Percentiles rank a stretch among this genome's conserved stretches.
Evolutionary conservation across 2,888 invertebrate genomes (phyloP).

Genomic region (Drosophila kambysellisi): DNA sequence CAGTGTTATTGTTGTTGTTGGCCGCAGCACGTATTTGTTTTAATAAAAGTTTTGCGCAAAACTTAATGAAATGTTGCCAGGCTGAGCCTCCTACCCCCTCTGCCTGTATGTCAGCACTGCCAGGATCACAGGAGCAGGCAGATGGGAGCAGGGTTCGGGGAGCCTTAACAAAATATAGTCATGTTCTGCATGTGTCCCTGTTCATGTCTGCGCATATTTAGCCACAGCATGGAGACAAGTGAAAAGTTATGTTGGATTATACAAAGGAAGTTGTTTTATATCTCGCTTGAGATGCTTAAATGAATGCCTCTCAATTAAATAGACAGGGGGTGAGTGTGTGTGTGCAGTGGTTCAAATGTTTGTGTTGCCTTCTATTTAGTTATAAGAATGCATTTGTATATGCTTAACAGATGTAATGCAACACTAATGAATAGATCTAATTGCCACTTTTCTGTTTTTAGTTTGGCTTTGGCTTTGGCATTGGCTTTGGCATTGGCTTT

Average conservation of each 20-base stretch:
- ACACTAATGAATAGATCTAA: conserved; percentile 71
- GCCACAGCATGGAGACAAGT: conserved; percentile 60
- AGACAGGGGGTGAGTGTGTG: conserved; percentile 29
- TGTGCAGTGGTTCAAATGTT: background rate
- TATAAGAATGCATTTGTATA: conserved; percentile 19
- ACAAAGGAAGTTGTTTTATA: conserved; percentile 78
- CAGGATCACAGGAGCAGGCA: background rate
- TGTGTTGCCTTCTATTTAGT: conserved; percentile 4
- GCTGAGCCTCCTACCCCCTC: conserved; percentile 33
- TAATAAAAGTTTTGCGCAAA: conserved; percentile 81
- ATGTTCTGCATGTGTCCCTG: conserved; percentile 49
- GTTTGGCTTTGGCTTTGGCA: conserved; percentile 24
- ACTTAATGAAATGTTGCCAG: conserved; percentile 79
- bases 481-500: conserved; percentile 43
- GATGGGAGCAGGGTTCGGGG: background rate
- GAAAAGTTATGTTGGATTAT: conserved; percentile 61
- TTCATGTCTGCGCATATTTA: conserved; percentile 56
- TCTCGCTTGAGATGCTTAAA: conserved; percentile 68
- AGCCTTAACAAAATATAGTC: conserved; percentile 9
- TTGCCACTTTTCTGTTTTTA: conserved; percentile 61
- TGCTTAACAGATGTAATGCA: conserved; percentile 57
- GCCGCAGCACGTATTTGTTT: conserved; percentile 77
- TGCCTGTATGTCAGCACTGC: conserved; percentile 42
- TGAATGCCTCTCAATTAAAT: conserved; percentile 78
- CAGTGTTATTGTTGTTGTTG: conserved; percentile 40